Base-by-base conservation (phyloP, 1,140 invertebrate genomes). In the Drosophila parabipectinata region DNA sequence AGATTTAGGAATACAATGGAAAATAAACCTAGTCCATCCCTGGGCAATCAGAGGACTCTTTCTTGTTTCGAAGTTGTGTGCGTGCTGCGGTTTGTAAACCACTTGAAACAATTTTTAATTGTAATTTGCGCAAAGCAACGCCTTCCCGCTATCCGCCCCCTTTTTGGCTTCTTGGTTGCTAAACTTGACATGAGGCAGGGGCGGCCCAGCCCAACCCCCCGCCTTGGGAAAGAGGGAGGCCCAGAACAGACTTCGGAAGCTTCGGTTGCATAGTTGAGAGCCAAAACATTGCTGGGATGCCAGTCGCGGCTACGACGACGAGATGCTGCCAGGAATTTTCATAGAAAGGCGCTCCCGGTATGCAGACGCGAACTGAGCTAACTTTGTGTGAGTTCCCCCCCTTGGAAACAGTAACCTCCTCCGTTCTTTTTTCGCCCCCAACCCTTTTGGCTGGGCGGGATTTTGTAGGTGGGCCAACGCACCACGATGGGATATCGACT, bases 41-140 rank as follows among this genome's bases (percentile, higher is more conserved):
- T 84, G 57, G 48, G 10, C 15, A 12, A 45, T 15, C 30, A 9
- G 21, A 55, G 15, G 9, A 59, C 45, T 69, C 47, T 50, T 61
- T 28, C 34, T 53, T 15, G 18, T 26, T 74, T 21, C 39, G 15
- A 60, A 66, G 77, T 67, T 79, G 57, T 82, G 66, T 88, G 83
- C 66, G 80, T 84, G 78, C 69, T 85, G 82, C 55, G 82, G 82
- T 83, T 87, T 87, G 82, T 72, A 87, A 87, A 82, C 83, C 83
- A 87, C 83, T 87, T 88, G 83, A 88, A 88, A 88, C 83, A 88
- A 88, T 88, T 88, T 88, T 88, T 88, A 88, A 88, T 88, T 88
- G 83, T 88, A 83, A 79, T 88, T 83, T 88, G 60, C 72, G 84
- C 79, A 88, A 88, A 83, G 79, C 83, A 72, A 78, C 83, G 83